Evolutionary conservation across 2,888 invertebrate species (phyloP).

Genomic region (Cheilosia pagana): DNA sequence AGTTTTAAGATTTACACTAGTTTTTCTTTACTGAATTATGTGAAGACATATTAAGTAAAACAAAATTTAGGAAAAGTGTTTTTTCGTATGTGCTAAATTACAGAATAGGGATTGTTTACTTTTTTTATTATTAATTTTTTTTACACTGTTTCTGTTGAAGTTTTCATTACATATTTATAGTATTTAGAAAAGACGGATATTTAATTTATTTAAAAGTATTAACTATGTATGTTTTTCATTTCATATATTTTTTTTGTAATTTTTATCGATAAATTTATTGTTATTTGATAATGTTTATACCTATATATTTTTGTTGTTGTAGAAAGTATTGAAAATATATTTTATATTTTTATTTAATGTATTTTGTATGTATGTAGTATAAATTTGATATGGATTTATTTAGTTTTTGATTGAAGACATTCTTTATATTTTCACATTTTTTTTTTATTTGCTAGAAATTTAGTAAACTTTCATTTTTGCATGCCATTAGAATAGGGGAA

Average conservation of each 20-base stretch:
- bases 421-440: constrained; percentile 18
- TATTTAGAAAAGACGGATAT: constrained; percentile 77
- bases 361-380: constrained; percentile 60
- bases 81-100: constrained; percentile 29
- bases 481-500: constrained; percentile 38
- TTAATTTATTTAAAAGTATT: constrained; percentile 79
- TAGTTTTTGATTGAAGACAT: constrained; percentile 62
- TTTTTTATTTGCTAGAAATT: constrained; percentile 28
- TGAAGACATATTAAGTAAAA: constrained; percentile 25
- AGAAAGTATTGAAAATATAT: constrained; percentile 74
- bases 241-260: background rate
- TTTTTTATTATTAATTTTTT: constrained; percentile 32
- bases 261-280: constrained; percentile 69
- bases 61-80: constrained; percentile 48
- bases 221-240: constrained; percentile 24
- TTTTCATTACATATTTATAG: constrained; percentile 55
- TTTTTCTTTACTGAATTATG: constrained; percentile 14
- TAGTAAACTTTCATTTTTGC: constrained; percentile 14
- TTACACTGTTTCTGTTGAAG: constrained; percentile 24
- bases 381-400: constrained; percentile 73
- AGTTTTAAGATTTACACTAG: background rate
- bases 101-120: constrained; percentile 29
- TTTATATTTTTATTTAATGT: constrained; percentile 44
- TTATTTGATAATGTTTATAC: constrained; percentile 60
- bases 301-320: constrained; percentile 56